Conservation (phyloP, 1,140 invertebrate species). For the Trichoplusia ni region DNA sequence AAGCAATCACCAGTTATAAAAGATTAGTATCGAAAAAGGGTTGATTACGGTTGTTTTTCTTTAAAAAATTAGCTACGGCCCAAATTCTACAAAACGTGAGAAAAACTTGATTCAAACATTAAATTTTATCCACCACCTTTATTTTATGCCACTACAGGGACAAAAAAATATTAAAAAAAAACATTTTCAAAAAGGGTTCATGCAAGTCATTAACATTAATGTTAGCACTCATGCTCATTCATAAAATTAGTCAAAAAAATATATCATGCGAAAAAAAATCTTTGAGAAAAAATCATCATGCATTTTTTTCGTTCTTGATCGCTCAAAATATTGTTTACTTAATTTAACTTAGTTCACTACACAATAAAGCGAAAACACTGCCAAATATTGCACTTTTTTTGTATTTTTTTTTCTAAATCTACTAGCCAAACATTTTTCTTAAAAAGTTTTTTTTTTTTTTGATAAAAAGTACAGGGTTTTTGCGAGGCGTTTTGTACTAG, state of each 20-base stretch:
- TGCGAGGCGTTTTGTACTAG: not conserved
- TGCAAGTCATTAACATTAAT: not conserved
- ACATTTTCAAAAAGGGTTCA: not conserved
- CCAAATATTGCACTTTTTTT: slow-evolving; percentile 9
- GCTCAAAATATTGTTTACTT: slow-evolving; percentile 22
- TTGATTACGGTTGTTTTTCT: too few relatives aligned
- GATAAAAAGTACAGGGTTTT: not conserved
- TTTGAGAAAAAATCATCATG: not conserved
- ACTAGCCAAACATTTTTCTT: slow-evolving; percentile 17
- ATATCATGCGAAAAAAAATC: not conserved
- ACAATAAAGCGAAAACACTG: slow-evolving; percentile 6
- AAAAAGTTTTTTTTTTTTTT: not conserved
- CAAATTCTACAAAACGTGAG: slow-evolving; percentile 11
- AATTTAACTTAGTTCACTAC: slow-evolving; percentile 12
- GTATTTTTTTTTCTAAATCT: not conserved
- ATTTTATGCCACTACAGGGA: not conserved
- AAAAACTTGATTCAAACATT: not conserved
- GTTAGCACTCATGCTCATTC: slow-evolving; percentile 9
- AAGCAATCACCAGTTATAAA: too few relatives aligned
- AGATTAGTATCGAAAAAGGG: too few relatives aligned
- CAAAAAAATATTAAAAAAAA: not conserved
- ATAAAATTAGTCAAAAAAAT: not conserved
- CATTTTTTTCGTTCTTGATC: slow-evolving; percentile 27
- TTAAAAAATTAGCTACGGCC: slow-evolving; percentile 12
- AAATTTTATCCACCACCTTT: not conserved